Conservation (phyloP, 2,113 vertebrate genomes). For the Cairina moschata region DNA sequence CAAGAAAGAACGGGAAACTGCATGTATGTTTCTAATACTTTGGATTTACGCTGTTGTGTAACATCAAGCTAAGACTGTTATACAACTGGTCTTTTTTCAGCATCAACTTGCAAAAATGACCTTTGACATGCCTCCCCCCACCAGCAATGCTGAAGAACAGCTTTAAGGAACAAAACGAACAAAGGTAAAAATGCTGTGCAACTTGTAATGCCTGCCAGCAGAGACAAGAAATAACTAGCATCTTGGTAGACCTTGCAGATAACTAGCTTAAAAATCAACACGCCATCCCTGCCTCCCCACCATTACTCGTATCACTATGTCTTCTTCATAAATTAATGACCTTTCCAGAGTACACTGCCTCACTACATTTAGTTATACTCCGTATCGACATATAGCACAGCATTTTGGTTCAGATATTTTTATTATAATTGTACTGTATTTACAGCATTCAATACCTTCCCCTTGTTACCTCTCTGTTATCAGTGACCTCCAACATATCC, state of each 20-base stretch:
- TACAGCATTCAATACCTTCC: not conserved
- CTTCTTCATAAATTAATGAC: not conserved
- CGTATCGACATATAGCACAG: not conserved
- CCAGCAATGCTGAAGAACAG: not conserved
- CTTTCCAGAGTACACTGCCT: not conserved
- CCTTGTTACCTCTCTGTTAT: not conserved
- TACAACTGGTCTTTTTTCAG: constrained; percentile 33
- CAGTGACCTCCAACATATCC: not conserved
- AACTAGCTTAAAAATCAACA: not conserved
- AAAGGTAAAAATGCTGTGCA: not conserved
- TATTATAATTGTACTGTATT: not conserved
- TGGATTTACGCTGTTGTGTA: too few species aligned
- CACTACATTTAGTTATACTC: not conserved
- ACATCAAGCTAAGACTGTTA: constrained; percentile 43
- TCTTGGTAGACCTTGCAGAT: not conserved
- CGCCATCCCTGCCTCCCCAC: not conserved
- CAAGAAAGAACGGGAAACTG: not conserved
- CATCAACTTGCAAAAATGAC: constrained; percentile 4
- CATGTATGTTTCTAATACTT: not conserved
- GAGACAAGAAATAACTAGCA: not conserved
- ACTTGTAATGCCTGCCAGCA: not conserved
- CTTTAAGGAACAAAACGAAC: not conserved
- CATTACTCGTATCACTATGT: not conserved
- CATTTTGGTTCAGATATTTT: not conserved
- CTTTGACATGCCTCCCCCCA: not conserved